Percentiles rank a stretch among this genome's conserved stretches.
Evolutionary conservation across 2,888 invertebrate genomes (phyloP).

Genomic region (Volucella inanis): DNA sequence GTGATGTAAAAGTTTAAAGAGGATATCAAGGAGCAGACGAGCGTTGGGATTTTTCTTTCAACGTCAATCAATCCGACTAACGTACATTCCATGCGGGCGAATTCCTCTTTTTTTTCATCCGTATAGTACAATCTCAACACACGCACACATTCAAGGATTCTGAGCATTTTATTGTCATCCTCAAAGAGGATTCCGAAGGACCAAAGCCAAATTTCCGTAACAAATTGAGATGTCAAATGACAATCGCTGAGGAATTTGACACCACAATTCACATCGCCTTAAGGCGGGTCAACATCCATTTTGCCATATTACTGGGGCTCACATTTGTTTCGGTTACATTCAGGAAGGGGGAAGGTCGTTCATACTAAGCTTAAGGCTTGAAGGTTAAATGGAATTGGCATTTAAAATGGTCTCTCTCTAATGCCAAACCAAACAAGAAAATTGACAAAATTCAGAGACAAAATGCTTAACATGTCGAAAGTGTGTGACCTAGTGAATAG

Average conservation of each 20-base stretch:
- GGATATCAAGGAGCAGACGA: neutral
- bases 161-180: constrained; percentile 49
- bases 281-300: constrained; percentile 28
- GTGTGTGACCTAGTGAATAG: constrained; percentile 25
- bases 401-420: constrained; percentile 31
- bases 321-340: constrained; percentile 39
- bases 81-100: constrained; percentile 38
- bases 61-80: constrained; percentile 40
- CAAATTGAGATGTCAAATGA: constrained; percentile 70
- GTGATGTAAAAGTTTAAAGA: neutral
- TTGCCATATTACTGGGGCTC: constrained; percentile 4
- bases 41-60: constrained; percentile 40
- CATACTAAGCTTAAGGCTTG: constrained; percentile 34
- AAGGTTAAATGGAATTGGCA: constrained; percentile 62
- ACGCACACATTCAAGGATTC: constrained; percentile 31
- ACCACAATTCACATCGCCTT: constrained; percentile 53
- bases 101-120: constrained; percentile 1
- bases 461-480: constrained; percentile 38
- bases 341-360: constrained; percentile 23
- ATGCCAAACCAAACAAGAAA: constrained; percentile 30
- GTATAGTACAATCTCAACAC: constrained; percentile 14
- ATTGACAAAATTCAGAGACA: constrained; percentile 13
- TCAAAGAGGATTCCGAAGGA: constrained; percentile 44
- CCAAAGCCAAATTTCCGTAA: constrained; percentile 58
- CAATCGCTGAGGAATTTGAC: constrained; percentile 66